Conservation (phyloP, 2,797 vertebrate genomes). For the Coracias cyanogaster region DNA sequence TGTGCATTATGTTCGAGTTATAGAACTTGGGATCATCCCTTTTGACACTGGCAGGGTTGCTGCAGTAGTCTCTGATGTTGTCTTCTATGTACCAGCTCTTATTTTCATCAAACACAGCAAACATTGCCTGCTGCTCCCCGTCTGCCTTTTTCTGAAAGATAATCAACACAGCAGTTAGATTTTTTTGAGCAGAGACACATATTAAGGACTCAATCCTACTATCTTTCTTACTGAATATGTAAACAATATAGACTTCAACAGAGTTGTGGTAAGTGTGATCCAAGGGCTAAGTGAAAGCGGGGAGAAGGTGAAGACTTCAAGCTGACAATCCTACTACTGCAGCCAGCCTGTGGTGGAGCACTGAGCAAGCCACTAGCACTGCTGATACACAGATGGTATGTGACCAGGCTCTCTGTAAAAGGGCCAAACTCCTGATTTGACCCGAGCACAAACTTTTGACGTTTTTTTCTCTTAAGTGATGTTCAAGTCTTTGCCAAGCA, state of each 20-base stretch:
- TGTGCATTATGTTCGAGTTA: conserved; percentile 93
- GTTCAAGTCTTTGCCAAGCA: neutral
- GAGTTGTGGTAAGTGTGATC: neutral
- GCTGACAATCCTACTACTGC: neutral
- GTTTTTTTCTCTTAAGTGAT: neutral
- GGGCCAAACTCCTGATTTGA: neutral
- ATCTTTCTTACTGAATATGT: neutral
- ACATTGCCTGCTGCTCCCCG: conserved; percentile 90
- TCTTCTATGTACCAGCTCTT: conserved; percentile 96
- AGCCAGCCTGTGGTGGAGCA: neutral
- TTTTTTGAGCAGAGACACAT: neutral
- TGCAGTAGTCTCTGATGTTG: conserved; percentile 87
- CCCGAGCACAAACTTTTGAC: neutral
- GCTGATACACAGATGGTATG: neutral
- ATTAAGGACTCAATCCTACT: neutral
- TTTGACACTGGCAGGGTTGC: conserved; percentile 82
- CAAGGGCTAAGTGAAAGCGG: neutral
- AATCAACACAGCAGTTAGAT: neutral
- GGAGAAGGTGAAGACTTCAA: neutral
- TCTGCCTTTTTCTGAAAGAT: conserved; percentile 88
- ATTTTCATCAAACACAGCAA: conserved; percentile 94
- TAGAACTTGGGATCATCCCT: conserved; percentile 88
- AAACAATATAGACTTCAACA: neutral
- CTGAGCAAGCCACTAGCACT: neutral
- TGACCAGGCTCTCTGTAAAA: neutral